Conservation (phyloP, 2,113 vertebrate genomes). For the Spea bombifrons region DNA sequence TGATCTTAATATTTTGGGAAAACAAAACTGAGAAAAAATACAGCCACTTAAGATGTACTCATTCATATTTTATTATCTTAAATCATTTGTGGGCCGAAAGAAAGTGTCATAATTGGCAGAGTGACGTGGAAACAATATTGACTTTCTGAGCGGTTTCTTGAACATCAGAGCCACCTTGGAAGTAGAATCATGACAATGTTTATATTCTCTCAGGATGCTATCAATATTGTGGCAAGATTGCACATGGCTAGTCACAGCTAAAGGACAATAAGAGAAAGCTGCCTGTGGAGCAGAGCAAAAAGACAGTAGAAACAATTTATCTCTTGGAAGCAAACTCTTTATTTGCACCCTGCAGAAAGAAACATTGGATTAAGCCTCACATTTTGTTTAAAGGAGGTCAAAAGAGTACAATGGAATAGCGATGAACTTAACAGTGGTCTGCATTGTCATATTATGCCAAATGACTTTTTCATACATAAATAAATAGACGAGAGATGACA, state of each 20-base stretch:
- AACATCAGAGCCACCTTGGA: not conserved
- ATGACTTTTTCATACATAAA: conserved; percentile 14
- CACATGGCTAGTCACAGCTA: not conserved
- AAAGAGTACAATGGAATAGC: not conserved
- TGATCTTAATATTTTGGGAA: conserved; percentile 20
- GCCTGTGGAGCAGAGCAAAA: not conserved
- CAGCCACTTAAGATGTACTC: not conserved
- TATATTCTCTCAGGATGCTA: conserved; percentile 11
- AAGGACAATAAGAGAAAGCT: conserved; percentile 10
- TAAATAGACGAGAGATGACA: conserved; percentile 22
- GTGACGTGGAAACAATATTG: conserved; percentile 1
- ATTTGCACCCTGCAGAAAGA: not conserved
- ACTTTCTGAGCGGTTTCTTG: not conserved
- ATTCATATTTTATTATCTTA: conserved; percentile 9
- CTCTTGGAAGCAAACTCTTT: not conserved
- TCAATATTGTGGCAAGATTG: conserved; percentile 2
- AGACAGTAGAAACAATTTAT: not conserved
- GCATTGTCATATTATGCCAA: not conserved
- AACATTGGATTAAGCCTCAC: not conserved
- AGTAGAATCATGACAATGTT: not conserved
- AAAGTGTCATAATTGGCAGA: not conserved
- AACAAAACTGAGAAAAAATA: conserved; percentile 5
- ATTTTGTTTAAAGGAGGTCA: not conserved
- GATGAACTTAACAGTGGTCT: not conserved
- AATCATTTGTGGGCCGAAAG: not conserved